phyloP scores from a whole-genome alignment of 2,797 vertebrate species.

The Microhierax caerulescens region DNA sequence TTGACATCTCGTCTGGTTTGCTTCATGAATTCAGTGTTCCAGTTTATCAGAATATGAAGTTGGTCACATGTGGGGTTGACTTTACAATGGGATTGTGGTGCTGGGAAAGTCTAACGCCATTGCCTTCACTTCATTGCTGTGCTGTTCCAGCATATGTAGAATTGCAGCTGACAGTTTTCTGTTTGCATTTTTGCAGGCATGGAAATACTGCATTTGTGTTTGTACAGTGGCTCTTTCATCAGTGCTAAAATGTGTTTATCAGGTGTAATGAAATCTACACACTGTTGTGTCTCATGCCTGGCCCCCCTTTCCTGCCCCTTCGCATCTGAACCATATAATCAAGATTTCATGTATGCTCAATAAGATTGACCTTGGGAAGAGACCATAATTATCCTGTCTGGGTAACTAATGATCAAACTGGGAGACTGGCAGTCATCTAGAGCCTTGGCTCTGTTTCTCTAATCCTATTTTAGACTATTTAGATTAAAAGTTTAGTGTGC shows the following conservation, averaged over 20 bases:
- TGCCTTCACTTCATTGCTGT: not conserved
- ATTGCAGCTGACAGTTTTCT: not conserved
- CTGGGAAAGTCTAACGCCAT: not conserved
- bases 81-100: not conserved
- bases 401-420: not conserved
- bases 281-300: rapidly evolving
- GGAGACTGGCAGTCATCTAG: not conserved
- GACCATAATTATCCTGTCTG: not conserved
- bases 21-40: not conserved
- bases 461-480: not conserved
- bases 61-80: not conserved
- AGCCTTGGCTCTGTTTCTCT: not conserved
- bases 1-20: not conserved
- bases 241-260: not conserved
- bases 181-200: not conserved
- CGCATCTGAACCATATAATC: not conserved
- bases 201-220: not conserved
- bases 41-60: not conserved
- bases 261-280: not conserved
- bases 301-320: not conserved
- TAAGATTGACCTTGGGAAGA: not conserved
- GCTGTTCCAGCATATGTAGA: not conserved
- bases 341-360: not conserved
- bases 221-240: not conserved
- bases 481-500: not conserved